Percentiles rank a stretch among this genome's conserved stretches.
Conservation (phyloP, 2,797 vertebrate genomes). For the Gymnothorax reevesii region DNA sequence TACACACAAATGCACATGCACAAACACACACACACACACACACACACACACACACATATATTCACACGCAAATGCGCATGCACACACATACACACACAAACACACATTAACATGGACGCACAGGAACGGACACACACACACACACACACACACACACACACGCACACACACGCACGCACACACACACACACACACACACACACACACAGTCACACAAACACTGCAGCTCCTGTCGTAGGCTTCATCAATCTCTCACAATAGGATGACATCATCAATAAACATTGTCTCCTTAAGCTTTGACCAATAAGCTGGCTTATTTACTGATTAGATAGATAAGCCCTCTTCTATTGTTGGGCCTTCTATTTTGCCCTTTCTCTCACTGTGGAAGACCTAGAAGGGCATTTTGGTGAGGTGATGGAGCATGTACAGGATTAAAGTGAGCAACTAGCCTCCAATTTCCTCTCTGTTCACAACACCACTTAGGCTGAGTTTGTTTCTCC, state of each 20-base stretch:
- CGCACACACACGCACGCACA: neutral
- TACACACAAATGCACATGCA: too few relatives aligned
- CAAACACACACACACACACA: slow-evolving; percentile 24
- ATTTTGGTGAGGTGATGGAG: slow-evolving; percentile 88
- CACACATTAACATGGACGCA: slow-evolving; percentile 21
- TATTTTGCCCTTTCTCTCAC: slow-evolving; percentile 77
- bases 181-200: slow-evolving; percentile 34
- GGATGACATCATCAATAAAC: slow-evolving; percentile 87
- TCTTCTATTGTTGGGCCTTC: slow-evolving; percentile 76
- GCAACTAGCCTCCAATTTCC: slow-evolving; percentile 82
- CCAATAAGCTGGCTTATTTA: slow-evolving; percentile 84
- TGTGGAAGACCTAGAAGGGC: slow-evolving; percentile 76
- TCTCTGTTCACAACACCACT: slow-evolving; percentile 70
- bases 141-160: neutral
- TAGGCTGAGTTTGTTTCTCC: slow-evolving; percentile 65
- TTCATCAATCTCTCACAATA: slow-evolving; percentile 75
- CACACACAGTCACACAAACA: slow-evolving; percentile 29
- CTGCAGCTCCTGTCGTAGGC: slow-evolving; percentile 66
- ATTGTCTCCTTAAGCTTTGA: slow-evolving; percentile 75
- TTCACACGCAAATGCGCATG: too few relatives aligned
- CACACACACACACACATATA: neutral
- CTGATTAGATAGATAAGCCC: slow-evolving; percentile 88
- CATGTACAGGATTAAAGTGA: slow-evolving; percentile 81
- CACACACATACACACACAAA: slow-evolving; percentile 36
- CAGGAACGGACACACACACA: slow-evolving; percentile 28